A percentile compares a stretch with the other conserved stretches of the same genome.
phyloP scores from a whole-genome alignment of 2,797 vertebrate species.

The Hydrophis major region DNA sequence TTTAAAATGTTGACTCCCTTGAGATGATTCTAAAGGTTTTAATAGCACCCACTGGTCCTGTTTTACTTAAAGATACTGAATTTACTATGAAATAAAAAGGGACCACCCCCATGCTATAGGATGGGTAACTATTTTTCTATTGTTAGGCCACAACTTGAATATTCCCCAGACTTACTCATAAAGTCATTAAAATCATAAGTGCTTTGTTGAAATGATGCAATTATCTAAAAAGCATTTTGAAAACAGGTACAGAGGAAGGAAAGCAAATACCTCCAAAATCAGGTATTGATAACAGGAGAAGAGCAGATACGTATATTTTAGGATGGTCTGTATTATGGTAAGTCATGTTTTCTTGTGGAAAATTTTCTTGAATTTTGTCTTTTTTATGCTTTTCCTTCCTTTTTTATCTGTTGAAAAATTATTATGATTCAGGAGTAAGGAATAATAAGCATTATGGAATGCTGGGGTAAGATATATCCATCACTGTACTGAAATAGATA shows the following conservation, averaged over 20 bases:
- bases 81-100: slow-evolving; percentile 8
- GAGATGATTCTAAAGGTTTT: background rate
- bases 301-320: background rate
- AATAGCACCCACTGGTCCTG: slow-evolving; percentile 2
- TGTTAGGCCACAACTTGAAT: slow-evolving; percentile 2
- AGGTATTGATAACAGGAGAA: background rate
- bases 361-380: background rate
- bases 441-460: background rate
- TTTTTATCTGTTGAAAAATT: background rate
- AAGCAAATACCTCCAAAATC: background rate
- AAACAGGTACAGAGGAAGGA: background rate
- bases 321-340: background rate
- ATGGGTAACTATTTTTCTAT: background rate
- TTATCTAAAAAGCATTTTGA: background rate
- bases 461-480: background rate
- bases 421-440: background rate
- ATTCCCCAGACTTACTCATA: slow-evolving; percentile 22
- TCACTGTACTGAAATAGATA: background rate
- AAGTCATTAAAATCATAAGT: background rate
- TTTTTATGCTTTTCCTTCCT: background rate
- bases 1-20: slow-evolving; percentile 3
- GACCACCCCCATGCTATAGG: slow-evolving; percentile 10
- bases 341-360: background rate
- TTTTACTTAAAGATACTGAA: slow-evolving; percentile 23
- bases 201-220: background rate